phyloP scores from a whole-genome alignment of 2,113 vertebrate genomes.

The Sphyrna mokarran region DNA sequence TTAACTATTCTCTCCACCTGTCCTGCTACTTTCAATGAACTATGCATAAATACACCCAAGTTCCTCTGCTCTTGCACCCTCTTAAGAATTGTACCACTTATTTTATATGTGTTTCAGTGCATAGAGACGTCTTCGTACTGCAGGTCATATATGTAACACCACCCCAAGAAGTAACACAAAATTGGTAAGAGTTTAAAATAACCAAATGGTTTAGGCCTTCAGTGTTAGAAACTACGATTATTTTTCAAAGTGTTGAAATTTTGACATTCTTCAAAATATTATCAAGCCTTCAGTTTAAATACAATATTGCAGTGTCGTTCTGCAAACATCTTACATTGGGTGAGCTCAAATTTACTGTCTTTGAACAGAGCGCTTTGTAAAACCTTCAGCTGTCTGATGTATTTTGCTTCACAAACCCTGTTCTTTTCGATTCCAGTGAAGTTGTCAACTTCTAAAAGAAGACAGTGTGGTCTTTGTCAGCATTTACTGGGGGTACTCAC shows the following conservation, averaged over 20 bases:
- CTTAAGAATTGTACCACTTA: no score
- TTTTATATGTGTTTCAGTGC: neutral
- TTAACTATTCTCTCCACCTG: no score
- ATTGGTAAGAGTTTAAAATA: neutral
- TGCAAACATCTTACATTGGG: neutral
- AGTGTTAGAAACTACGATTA: neutral
- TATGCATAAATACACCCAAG: no score
- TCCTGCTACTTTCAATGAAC: no score
- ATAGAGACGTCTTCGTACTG: neutral
- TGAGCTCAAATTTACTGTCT: neutral
- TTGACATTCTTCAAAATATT: neutral
- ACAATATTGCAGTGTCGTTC: neutral
- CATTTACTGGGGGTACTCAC: neutral
- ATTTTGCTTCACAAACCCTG: neutral
- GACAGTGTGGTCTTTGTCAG: constrained; percentile 24
- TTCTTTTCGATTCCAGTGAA: constrained; percentile 1
- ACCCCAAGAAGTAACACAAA: neutral
- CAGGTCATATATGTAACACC: neutral
- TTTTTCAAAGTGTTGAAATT: neutral
- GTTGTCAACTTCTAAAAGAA: neutral
- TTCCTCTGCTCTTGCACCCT: no score
- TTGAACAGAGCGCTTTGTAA: constrained; percentile 6
- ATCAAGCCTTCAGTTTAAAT: neutral
- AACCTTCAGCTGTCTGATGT: neutral
- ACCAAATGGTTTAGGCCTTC: neutral